Evolutionary conservation across 2,113 vertebrate genomes (phyloP).

Genomic region (Phainopepla nitens): DNA sequence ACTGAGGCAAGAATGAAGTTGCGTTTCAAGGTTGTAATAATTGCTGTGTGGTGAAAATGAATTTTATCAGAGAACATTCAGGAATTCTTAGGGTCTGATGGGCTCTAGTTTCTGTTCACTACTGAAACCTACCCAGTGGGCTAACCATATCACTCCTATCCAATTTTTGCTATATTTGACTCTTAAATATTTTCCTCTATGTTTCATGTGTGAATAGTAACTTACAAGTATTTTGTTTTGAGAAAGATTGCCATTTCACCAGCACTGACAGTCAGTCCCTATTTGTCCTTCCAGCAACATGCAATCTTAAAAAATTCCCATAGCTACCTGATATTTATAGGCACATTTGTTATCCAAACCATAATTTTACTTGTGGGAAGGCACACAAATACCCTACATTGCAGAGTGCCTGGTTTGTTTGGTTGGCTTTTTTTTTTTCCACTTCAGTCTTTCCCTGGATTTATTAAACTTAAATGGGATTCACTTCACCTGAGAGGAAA

Average conservation of each 20-base stretch:
- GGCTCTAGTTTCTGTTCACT: not conserved
- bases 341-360: not conserved
- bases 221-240: not conserved
- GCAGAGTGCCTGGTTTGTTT: not conserved
- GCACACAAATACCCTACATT: not conserved
- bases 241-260: not conserved
- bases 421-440: accelerated
- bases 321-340: slow-evolving; percentile 20
- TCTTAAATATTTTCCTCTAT: not conserved
- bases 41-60: not conserved
- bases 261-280: not conserved
- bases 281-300: not conserved
- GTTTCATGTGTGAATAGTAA: not conserved
- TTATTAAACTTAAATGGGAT: not conserved
- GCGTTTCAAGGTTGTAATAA: not conserved
- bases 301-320: slow-evolving; percentile 8
- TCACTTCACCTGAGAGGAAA: not conserved
- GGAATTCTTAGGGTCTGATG: not conserved
- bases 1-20: not conserved
- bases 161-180: not conserved
- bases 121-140: not conserved
- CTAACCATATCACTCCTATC: not conserved
- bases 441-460: not conserved
- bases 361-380: not conserved
- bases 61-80: not conserved